Percentiles rank a stretch among this genome's conserved stretches.
phyloP scores from a whole-genome alignment of 2,888 invertebrate genomes.

The Tuberolachnus salignus region DNA sequence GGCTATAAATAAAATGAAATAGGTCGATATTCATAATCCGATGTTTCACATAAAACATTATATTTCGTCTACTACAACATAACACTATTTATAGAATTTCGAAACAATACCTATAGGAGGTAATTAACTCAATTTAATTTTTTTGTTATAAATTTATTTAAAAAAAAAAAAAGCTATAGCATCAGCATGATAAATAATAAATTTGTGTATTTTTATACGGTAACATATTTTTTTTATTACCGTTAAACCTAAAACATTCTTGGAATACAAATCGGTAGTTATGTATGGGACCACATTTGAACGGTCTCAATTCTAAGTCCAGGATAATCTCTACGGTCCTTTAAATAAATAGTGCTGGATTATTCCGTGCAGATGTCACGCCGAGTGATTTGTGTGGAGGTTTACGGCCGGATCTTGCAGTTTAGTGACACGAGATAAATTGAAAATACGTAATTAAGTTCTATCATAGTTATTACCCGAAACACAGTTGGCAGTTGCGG shows the following conservation, averaged over 20 bases:
- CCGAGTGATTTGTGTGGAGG: constrained; percentile 48
- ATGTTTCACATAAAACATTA: no score
- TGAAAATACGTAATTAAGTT: background rate
- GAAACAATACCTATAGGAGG: no score
- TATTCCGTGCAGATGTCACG: constrained; percentile 22
- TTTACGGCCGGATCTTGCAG: background rate
- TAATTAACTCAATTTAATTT: no score
- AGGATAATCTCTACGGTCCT: constrained; percentile 29
- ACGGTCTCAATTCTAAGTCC: constrained; percentile 30
- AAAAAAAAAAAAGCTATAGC: no score
- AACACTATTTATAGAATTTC: no score
- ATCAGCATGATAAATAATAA: background rate
- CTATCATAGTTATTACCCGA: no score
- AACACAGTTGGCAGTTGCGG: no score
- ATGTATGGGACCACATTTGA: constrained; percentile 22
- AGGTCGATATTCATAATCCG: no score
- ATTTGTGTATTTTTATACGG: background rate
- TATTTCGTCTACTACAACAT: no score
- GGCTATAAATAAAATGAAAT: no score
- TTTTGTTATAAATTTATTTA: no score
- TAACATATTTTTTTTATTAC: constrained; percentile 33
- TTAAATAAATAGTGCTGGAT: constrained; percentile 43
- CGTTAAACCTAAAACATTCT: constrained; percentile 24
- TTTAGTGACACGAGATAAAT: constrained; percentile 10
- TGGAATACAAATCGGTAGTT: constrained; percentile 43